Evolutionary conservation across 1,140 invertebrate species (phyloP), one percentile per base, ranked within the genome.

Genomic region (Heliconius himera): DNA sequence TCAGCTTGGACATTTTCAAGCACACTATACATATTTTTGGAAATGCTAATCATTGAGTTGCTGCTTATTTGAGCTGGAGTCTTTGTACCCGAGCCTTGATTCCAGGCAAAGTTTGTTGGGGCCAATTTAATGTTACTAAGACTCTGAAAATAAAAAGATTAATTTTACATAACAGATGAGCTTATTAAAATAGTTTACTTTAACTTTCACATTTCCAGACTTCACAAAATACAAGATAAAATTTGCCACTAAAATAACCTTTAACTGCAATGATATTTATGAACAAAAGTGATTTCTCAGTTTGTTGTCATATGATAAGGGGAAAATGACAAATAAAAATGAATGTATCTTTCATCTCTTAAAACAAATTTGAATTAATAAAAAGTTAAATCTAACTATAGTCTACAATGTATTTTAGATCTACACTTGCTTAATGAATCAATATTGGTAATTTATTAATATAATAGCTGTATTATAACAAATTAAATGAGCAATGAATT

Each of bases 21-120:
- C 16, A 92, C 82, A 75, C 91, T 93, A 80, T 87, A 94, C 87
- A 76, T 91, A 76, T 94, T 93, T 82, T 90, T 94, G 70, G 81
- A 87, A 6, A 91, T 81, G 82, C 88, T 90, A 66, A 92, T 90
- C 84, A 88, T 89, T 13, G 89, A 87, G 79, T 87, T 90, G 46
- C 86, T 92, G 74, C 82, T 84, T 1, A 84, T 81, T 73, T 90
- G 90, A 9, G 87, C 81, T 20, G 85, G 89, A 72, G 83, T 90
- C 86, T 93, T 94, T 16, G 88, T 89, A 56, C 90, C 87, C 11
- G 91, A 92, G 18, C 91, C 91, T 75, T 91, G 90, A 56, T 88
- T 92, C 93, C 93, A 94, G 3, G 76, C 84, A 20, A 83, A 85
- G 60, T 85, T 85, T 38, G 81, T 81, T 33, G 93, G 93, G 46